Evolutionary conservation across 1,140 invertebrate genomes (phyloP).

Genomic region (Drosophila mauritiana): DNA sequence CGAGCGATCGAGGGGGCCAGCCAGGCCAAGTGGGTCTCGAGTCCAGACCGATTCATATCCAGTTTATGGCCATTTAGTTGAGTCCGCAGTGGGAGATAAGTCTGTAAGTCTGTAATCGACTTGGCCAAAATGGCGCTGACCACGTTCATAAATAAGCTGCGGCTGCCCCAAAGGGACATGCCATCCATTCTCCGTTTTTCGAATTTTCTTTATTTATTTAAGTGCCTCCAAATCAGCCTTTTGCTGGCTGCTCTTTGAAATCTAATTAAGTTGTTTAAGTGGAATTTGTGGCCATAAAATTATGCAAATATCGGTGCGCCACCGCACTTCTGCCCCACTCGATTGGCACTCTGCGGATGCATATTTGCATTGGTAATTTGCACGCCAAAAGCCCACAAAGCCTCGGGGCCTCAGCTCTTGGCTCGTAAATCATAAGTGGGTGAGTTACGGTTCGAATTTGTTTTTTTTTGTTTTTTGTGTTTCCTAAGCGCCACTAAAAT

Average conservation of each 20-base stretch:
- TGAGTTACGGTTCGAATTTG: constrained; percentile 40
- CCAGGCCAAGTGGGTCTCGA: constrained; percentile 22
- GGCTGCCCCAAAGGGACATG: constrained; percentile 69
- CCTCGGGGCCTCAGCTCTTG: constrained; percentile 37
- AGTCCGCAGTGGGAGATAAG: constrained; percentile 44
- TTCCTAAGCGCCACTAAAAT: constrained; percentile 10
- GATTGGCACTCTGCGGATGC: constrained; percentile 42
- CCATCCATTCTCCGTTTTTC: constrained; percentile 71
- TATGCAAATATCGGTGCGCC: constrained; percentile 64
- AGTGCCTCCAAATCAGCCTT: constrained; percentile 71
- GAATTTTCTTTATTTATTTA: constrained; percentile 71
- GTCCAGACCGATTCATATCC: constrained; percentile 37
- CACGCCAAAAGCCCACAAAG: constrained; percentile 34
- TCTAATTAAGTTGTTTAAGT: constrained; percentile 81
- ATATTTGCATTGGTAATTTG: constrained; percentile 80
- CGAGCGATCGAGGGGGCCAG: constrained; percentile 51
- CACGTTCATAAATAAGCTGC: constrained; percentile 61
- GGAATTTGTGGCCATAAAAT: constrained; percentile 79
- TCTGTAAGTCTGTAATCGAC: constrained; percentile 22
- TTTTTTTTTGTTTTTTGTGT: constrained; percentile 21
- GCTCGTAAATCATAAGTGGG: constrained; percentile 71
- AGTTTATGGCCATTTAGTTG: constrained; percentile 46
- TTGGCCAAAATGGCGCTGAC: constrained; percentile 63
- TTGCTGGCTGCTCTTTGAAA: constrained; percentile 63
- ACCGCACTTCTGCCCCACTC: constrained; percentile 38